phyloP scores from a whole-genome alignment of 2,888 invertebrate genomes.

The Dasypolia templi region DNA sequence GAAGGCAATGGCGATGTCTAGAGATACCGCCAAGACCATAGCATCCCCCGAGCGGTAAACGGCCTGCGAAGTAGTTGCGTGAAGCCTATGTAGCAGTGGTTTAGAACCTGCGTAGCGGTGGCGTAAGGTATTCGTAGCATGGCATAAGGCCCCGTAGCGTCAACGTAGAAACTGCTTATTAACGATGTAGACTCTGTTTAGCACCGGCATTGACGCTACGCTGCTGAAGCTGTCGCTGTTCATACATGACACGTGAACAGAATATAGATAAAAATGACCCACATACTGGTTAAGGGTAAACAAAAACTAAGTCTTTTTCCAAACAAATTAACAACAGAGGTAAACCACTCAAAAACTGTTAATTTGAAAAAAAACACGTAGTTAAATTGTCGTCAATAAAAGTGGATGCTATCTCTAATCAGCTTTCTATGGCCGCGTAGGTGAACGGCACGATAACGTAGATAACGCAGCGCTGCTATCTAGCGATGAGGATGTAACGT shows the following conservation, averaged over 20 bases:
- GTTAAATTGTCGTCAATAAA: slow-evolving; percentile 23
- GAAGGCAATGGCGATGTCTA: too few relatives aligned
- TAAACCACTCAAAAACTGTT: neutral
- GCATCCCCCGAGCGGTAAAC: neutral
- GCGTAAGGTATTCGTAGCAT: neutral
- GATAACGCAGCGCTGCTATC: slow-evolving; percentile 54
- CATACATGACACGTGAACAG: neutral
- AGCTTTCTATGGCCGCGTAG: slow-evolving; percentile 27
- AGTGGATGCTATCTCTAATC: slow-evolving; percentile 31
- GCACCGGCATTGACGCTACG: neutral
- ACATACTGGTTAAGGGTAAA: neutral
- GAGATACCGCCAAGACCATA: too few relatives aligned
- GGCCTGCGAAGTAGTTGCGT: neutral
- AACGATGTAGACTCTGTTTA: neutral
- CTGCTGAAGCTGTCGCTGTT: neutral
- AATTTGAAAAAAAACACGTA: slow-evolving; percentile 19
- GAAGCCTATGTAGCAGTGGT: neutral
- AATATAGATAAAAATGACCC: neutral
- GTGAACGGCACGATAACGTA: slow-evolving; percentile 31
- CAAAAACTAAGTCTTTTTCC: neutral
- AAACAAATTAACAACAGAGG: neutral
- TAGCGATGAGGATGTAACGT: slow-evolving; percentile 51
- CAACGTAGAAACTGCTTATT: too few relatives aligned
- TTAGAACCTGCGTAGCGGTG: neutral
- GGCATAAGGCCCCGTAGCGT: neutral